A percentile compares a stretch with the other conserved stretches of the same genome.
These are phyloP conservation scores for Drosophila azteca DNA, from an alignment of 1,140 invertebrate genomes.

Conservation along the genomic window DNA sequence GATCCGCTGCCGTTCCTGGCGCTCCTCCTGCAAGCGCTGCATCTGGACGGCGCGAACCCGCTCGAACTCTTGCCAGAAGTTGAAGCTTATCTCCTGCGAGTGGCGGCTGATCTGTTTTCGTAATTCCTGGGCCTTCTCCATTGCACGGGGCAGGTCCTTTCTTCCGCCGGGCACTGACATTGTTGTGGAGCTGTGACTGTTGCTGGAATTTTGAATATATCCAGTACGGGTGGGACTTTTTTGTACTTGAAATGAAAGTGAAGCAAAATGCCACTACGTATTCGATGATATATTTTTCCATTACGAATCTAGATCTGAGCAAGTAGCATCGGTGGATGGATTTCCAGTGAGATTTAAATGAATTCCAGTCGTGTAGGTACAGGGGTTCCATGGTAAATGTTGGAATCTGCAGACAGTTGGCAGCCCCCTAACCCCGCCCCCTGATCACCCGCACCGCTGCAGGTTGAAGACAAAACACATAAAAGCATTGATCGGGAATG, in stretches of 20 bases:
- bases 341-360: too few relatives aligned
- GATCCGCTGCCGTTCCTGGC: conserved; percentile 30
- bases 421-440: too few relatives aligned
- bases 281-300: too few relatives aligned
- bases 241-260: too few relatives aligned
- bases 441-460: conserved; percentile 5
- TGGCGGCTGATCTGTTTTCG: conserved; percentile 40
- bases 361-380: too few relatives aligned
- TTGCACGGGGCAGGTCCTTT: conserved; percentile 28
- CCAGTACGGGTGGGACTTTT: background rate
- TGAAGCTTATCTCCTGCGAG: conserved; percentile 42
- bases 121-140: conserved; percentile 19
- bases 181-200: background rate
- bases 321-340: too few relatives aligned
- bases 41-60: conserved; percentile 42
- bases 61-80: conserved; percentile 66
- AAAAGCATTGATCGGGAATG: conserved; percentile 2
- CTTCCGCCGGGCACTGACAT: conserved; percentile 28
- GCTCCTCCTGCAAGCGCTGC: conserved; percentile 36
- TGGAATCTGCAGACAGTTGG: too few relatives aligned
- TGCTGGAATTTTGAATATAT: conserved; percentile 19
- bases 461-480: conserved; percentile 30
- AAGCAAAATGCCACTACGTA: too few relatives aligned
- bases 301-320: too few relatives aligned
- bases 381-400: too few relatives aligned